Conservation (phyloP, 2,888 invertebrate genomes). For the Ophion ellenae region DNA sequence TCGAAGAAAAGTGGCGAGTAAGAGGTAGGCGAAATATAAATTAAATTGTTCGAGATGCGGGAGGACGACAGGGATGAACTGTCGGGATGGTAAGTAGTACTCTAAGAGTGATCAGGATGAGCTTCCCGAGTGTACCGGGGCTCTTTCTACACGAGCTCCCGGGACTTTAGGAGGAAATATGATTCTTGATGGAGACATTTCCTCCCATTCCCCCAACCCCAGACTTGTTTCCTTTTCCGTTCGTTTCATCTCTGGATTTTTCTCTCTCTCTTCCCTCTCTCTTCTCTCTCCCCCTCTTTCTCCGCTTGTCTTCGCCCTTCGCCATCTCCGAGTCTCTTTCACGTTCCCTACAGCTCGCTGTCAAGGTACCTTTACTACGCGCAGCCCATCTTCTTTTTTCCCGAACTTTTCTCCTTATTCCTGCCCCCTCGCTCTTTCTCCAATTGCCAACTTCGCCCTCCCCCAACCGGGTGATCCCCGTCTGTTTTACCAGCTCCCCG, state of each 20-base stretch:
- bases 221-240: conserved; percentile 62
- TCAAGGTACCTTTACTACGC: conserved; percentile 25
- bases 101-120: conserved; percentile 64
- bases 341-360: not conserved
- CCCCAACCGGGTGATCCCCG: conserved; percentile 23
- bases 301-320: not conserved
- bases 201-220: conserved; percentile 66
- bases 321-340: not conserved
- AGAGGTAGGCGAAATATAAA: conserved; percentile 61
- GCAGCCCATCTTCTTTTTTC: conserved; percentile 16
- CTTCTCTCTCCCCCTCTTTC: conserved; percentile 26
- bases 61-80: conserved; percentile 17
- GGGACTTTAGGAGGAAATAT: conserved; percentile 73
- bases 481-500: conserved; percentile 37
- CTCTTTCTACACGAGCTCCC: conserved; percentile 18
- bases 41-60: conserved; percentile 54
- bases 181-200: conserved; percentile 75
- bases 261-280: conserved; percentile 17
- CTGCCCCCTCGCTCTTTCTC: conserved; percentile 17
- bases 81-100: conserved; percentile 63
- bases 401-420: conserved; percentile 1
- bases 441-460: conserved; percentile 17
- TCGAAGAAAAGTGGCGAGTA: not conserved
- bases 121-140: conserved; percentile 62
- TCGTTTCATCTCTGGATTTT: conserved; percentile 34